Evolutionary conservation across 1,140 invertebrate species (phyloP).

Genomic region (Drosophila repletoides): DNA sequence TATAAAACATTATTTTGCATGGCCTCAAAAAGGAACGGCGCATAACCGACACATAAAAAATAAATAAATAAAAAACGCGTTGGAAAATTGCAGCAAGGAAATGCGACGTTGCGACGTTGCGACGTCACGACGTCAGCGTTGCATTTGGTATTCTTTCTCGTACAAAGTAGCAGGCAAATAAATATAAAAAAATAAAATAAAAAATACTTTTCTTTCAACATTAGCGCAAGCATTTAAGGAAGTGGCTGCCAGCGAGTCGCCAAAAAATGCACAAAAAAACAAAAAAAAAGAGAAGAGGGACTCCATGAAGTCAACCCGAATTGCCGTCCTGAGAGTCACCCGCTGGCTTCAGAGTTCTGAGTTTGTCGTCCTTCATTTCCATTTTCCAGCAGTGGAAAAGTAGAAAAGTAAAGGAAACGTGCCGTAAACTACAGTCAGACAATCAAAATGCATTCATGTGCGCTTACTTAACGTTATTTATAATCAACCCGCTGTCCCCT

Average conservation of each 20-base stretch:
- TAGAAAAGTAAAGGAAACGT: conserved; percentile 51
- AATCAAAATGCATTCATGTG: conserved; percentile 80
- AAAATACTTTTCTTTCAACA: conserved; percentile 70
- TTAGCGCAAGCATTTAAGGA: conserved; percentile 75
- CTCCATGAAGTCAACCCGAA: neutral
- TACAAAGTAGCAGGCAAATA: conserved; percentile 69
- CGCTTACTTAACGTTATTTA: conserved; percentile 76
- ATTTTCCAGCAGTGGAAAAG: conserved; percentile 28
- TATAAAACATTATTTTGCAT: conserved; percentile 80
- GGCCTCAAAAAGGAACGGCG: conserved; percentile 63
- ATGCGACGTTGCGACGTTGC: conserved; percentile 60
- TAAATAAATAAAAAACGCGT: conserved; percentile 23
- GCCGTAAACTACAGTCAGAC: conserved; percentile 73
- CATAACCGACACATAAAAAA: conserved; percentile 42
- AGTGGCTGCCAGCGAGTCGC: conserved; percentile 38
- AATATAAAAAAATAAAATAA: conserved; percentile 53
- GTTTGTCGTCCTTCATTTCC: conserved; percentile 59
- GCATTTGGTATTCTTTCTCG: conserved; percentile 59
- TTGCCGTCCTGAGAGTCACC: neutral
- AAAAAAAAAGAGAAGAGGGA: no score
- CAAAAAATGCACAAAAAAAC: no score
- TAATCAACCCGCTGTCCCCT: conserved; percentile 47
- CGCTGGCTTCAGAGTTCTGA: conserved; percentile 12
- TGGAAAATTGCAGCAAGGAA: conserved; percentile 74
- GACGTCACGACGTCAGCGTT: neutral